Conservation (phyloP, 2,888 invertebrate species). For the Endotricha flammealis region DNA sequence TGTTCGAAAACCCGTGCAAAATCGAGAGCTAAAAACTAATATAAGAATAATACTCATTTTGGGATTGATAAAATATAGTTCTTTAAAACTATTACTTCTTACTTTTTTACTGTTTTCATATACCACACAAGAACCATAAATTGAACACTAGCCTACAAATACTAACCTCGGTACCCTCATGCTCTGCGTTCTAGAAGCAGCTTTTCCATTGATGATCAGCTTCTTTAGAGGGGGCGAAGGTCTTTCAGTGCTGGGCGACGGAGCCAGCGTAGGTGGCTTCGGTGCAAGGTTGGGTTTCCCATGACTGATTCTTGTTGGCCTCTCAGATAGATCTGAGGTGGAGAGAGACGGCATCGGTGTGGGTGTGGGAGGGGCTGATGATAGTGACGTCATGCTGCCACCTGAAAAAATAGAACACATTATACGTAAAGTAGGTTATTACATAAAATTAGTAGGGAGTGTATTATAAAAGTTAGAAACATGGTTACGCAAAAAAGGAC, state of each 20-base stretch:
- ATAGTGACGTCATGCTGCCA: slow-evolving; percentile 67
- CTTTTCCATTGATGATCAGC: slow-evolving; percentile 74
- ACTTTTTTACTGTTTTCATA: too few relatives aligned
- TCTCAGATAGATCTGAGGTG: slow-evolving; percentile 64
- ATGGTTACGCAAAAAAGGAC: too few relatives aligned
- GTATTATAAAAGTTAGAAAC: too few relatives aligned
- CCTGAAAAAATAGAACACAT: slow-evolving; percentile 42
- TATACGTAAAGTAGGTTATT: too few relatives aligned
- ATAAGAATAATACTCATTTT: too few relatives aligned
- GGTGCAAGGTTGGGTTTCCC: slow-evolving; percentile 92
- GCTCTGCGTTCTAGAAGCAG: slow-evolving; percentile 87
- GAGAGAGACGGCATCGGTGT: slow-evolving; percentile 56
- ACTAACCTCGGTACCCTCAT: slow-evolving; percentile 87
- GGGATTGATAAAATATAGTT: too few relatives aligned
- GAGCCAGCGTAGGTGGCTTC: slow-evolving; percentile 81
- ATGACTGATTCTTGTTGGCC: slow-evolving; percentile 76
- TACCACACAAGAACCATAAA: not conserved
- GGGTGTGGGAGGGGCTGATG: slow-evolving; percentile 49
- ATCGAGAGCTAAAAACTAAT: too few relatives aligned
- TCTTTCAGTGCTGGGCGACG: slow-evolving; percentile 70
- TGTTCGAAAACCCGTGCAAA: too few relatives aligned
- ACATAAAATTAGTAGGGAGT: too few relatives aligned
- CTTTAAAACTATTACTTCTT: too few relatives aligned
- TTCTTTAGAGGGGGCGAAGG: slow-evolving; percentile 84
- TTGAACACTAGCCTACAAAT: too few relatives aligned